Evolutionary conservation across 2,888 invertebrate genomes (phyloP), one percentile per base, ranked within the genome.

Genomic region (Physocephala rufipes): DNA sequence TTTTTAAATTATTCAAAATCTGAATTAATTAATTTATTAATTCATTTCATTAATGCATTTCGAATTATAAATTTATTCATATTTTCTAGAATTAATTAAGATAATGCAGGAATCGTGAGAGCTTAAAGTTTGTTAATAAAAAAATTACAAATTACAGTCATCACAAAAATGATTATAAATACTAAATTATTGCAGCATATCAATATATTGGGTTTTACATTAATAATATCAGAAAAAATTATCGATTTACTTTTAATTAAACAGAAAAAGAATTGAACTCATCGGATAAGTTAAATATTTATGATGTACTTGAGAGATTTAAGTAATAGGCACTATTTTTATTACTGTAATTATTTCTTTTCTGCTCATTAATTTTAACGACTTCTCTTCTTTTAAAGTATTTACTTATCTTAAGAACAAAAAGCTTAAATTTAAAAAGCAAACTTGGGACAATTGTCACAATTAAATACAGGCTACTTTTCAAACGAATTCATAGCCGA

Each of bases 401-500:
- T 36, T 36, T 36, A 36, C 36, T 36, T 36, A 4, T 36, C 36
- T 36, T 36, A 36, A 36, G 36, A 24, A 59, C 61, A 59, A 47
- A 26, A n/a, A 30, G 65, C 24, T 30, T 65, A 55, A 26, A 45
- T 36, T 43, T 45, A 45, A 45, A 47, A 43, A 26, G 58, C n/a
- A 53, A 1, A 19, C 15, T n/a, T 61, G 16, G 30, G 9, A 28
- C 24, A n/a, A 53, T n/a, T 28, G 28, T 16, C 12, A 24, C 47
- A 43, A 9, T 49, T 36, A 36, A 36, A 36, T 36, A 36, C 36
- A 36, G 36, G 36, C 36, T 36, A 36, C 21, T 69, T 21, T 51
- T 87, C 89, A 94, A 77, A 95, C 88, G 86, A 95, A 95, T 80
- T 92, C 90, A 67, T 93, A 89, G 43, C 95, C 95, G 77, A 95